Evolutionary conservation across 1,140 invertebrate genomes (phyloP), one percentile per base, ranked within the genome.

Genomic region (Arctopsyche grandis): DNA sequence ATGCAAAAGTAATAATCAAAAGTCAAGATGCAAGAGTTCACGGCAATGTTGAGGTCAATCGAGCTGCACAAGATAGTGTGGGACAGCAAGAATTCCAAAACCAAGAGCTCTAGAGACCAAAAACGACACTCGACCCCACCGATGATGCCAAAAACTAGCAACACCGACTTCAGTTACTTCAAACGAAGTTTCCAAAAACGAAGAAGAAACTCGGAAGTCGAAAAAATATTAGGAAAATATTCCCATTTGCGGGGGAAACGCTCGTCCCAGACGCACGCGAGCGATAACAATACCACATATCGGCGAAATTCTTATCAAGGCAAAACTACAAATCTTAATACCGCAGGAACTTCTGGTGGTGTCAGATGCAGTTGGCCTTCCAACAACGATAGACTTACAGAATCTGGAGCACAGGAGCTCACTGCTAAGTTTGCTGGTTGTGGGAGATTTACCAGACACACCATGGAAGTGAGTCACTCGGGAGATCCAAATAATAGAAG

Each of bases 141-240:
- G 9, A 43, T 24, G 29, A 4, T 38, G 7, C 29, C 29, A 4
- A 38, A 38, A 38, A 52, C 5, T 10, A 43, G 5, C 74, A 38
- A 22, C 29, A 5, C 9, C 24, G 74, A 76, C 46, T 43, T 46
- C 43, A 58, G 69, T 5, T 29, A 58, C 60, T 82, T 82, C 69
- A 80, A 44, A 19, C 71, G 81, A 63, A 80, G 76, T 12, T 71
- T 78, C 21, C 81, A 80, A 66, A 80, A 74, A 38, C 56, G 76
- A 14, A 52, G 79, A 14, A 78, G 63, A 22, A 82, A 76, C 70
- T 75, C 75, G 12, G 81, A 82, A 52, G 73, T 82, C 1, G 81
- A 77, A 9, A 75, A 66, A n/a, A 82, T 80, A 24, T 29, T 82
- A 56, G 75, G 56, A 14, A 82, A 80, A 58, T 82, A 82, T 46